These are phyloP conservation scores for Jaculus jaculus DNA, from an alignment of 2,113 vertebrate genomes.

Conservation along the genomic window DNA sequence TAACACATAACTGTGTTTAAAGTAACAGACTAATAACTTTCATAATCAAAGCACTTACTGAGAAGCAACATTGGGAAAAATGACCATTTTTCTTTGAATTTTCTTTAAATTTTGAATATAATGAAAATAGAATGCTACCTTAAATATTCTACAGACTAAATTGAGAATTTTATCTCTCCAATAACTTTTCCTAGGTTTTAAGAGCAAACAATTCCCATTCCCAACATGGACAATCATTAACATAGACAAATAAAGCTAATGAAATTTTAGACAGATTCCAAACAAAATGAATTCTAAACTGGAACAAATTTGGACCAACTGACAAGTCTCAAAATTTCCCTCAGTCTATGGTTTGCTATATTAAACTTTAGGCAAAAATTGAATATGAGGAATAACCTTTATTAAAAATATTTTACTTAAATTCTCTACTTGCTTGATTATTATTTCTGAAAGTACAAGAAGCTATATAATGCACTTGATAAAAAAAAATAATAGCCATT, in stretches of 20 bases:
- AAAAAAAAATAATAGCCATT: background rate
- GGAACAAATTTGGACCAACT: background rate
- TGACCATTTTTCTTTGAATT: background rate
- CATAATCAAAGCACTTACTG: background rate
- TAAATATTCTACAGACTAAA: background rate
- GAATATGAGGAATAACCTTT: constrained; percentile 32
- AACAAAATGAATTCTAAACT: background rate
- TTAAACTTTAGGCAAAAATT: constrained; percentile 6
- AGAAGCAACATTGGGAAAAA: background rate
- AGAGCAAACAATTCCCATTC: too few relatives aligned
- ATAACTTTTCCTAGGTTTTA: accelerated
- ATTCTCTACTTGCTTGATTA: background rate
- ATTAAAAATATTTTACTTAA: constrained; percentile 9
- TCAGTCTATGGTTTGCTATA: background rate
- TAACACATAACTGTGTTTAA: background rate
- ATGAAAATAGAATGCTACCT: background rate
- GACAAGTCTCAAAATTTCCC: constrained; percentile 17
- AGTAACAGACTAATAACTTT: background rate
- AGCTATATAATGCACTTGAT: constrained; percentile 41
- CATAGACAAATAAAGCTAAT: background rate
- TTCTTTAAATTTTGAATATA: background rate
- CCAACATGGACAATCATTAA: background rate
- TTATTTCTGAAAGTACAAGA: constrained; percentile 50
- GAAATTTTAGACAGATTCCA: background rate
- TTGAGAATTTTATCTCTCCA: background rate